These are phyloP conservation scores for Struthidea cinerea DNA, from an alignment of 2,113 vertebrate species.

Conservation along the genomic window DNA sequence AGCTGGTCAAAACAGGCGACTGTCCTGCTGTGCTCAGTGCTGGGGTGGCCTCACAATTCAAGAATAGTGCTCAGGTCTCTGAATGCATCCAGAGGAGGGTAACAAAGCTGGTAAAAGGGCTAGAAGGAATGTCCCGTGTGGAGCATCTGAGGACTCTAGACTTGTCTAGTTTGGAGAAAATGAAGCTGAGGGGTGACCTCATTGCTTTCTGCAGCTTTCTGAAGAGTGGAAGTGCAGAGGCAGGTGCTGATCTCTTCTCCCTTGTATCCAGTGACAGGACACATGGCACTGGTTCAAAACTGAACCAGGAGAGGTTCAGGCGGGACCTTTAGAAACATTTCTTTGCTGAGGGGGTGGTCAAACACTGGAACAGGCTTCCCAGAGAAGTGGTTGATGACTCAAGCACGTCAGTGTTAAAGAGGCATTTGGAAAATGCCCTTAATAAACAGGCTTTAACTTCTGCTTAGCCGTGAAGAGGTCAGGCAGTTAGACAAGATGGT, in stretches of 20 bases:
- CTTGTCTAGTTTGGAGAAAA: neutral
- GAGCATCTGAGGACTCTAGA: neutral
- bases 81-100: too few species aligned
- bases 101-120: neutral
- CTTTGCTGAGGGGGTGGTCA: neutral
- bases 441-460: neutral
- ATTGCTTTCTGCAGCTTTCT: neutral
- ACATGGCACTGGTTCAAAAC: neutral
- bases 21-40: neutral
- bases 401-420: neutral
- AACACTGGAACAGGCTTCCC: neutral
- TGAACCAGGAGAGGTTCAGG: neutral
- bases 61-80: neutral
- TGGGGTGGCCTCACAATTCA: neutral
- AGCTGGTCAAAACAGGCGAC: rapidly evolving
- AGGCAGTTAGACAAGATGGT: neutral
- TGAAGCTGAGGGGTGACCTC: neutral
- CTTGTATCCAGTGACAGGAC: neutral
- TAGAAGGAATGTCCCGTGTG: neutral
- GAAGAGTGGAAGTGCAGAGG: neutral
- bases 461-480: neutral
- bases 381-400: neutral
- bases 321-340: neutral
- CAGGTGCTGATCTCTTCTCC: neutral
- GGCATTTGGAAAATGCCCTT: neutral